Base-by-base conservation (phyloP, 2,888 invertebrate species). In the Agonopterix heracliana region DNA sequence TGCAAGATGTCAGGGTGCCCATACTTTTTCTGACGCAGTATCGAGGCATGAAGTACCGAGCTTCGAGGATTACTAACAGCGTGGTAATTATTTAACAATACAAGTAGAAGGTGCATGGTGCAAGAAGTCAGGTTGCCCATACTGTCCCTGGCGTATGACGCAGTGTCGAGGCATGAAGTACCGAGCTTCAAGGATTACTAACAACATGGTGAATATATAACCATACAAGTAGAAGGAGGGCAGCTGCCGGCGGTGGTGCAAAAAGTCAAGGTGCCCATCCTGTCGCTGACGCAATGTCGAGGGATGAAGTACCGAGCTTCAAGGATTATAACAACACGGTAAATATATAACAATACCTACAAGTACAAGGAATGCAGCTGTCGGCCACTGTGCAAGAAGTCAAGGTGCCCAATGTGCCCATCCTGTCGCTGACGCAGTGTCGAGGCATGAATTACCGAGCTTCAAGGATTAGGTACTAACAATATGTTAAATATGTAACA, bases 121-220 rank as follows among this genome's bases (percentile, higher is more conserved):
- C 95, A 95, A 66, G 95, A 96, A 78, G 96, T 96, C 0, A 91
- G 93, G 60, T 96, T 96, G 41, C 96, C 96, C 0, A 95, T 96
- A 56, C 88, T 95, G 57, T 93, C 94, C 2, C 89, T 95, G n/a
- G n/a, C n/a, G n/a, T n/a, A n/a, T n/a, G 47, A 86, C 89, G 2
- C 95, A 96, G 73, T 96, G 96, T 69, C 89, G 95, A 40, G 93
- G 92, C 46, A 94, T 94, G 92, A 96, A 95, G 78, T 96, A 96
- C 68, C 90, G 95, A 51, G 94, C 95, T 0, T 92, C 93, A 10
- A 90, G 96, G 61, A 96, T 96, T 57, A 96, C 95, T 9, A 89
- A 91, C 49, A 95, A 95, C 66, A 96, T 96, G 96, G 89, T 89
- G 50, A 41, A 12, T n/a, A 41, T 41, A 38, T n/a, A n/a, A n/a